Evolutionary conservation across 1,140 invertebrate genomes (phyloP), one percentile per base, ranked within the genome.

Genomic region (Psix sp.): DNA sequence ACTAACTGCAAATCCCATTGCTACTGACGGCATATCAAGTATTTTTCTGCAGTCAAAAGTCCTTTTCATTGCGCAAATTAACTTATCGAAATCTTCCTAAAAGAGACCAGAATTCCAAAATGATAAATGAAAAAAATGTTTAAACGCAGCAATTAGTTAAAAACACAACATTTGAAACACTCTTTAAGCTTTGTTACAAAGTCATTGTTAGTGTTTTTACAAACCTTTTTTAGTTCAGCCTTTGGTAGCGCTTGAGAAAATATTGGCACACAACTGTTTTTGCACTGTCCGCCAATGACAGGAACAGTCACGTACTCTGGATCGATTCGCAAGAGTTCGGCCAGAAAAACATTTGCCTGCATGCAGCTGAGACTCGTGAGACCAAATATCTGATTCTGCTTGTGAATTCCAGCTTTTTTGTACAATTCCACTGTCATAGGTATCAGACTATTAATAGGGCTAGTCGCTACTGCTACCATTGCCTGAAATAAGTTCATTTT

Each of bases 241-340:
- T 76, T 77, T 3, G 93, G 94, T 16, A 85, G 86, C 1, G 91
- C 89, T 72, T 93, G 91, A 1, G 94, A 95, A 14, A 96, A 90
- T 7, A 96, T 83, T 0, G 95, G 95, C 15, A 96, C 90, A 80
- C 95, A 94, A 0, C 94, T 96, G 17, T 90, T 86, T 2, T 92
- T 90, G 24, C 92, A 91, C 78, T 94, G 91, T 26, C 95, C 95
- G n/a, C 95, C 95, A 60, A 96, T 90, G 0, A 96, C 92, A 0
- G 95, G 94, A 4, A 95, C 91, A 33, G 90, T 86, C 0, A 94
- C 91, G 57, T 90, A 89, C 77, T 90, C 88, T 0, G 93, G 91
- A 31, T 91, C 89, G 2, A 93, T 74, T 0, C 85, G 80, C 1
- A 90, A 76, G 36, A 88, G 83, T 36, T 90, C 84, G 0, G 90